Conservation (phyloP, 2,888 invertebrate species). For the Drosophila leonis region DNA sequence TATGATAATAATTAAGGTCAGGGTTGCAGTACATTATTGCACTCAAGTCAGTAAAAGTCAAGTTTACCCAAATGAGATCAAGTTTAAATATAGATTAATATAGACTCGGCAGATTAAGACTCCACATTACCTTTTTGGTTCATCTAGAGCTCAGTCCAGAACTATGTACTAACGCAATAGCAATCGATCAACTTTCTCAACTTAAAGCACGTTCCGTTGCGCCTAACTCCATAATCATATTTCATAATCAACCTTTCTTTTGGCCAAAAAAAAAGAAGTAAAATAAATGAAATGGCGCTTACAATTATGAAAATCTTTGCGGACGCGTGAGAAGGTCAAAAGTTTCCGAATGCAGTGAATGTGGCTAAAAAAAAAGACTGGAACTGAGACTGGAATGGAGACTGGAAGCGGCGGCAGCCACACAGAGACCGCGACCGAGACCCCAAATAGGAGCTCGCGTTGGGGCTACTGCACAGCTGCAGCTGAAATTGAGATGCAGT, state of each 20-base stretch:
- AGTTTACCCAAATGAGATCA: not conserved
- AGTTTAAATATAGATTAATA: not conserved
- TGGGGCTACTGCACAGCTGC: constrained; percentile 72
- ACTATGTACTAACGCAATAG: not conserved
- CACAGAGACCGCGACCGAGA: constrained; percentile 20
- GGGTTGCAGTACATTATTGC: not conserved
- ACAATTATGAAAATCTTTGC: constrained; percentile 55
- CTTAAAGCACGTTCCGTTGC: constrained; percentile 19
- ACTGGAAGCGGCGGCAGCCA: constrained; percentile 20
- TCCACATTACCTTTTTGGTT: not conserved
- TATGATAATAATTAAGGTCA: constrained; percentile 9
- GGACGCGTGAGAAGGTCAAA: constrained; percentile 76
- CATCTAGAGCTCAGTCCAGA: not conserved
- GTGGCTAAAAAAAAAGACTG: constrained; percentile 24
- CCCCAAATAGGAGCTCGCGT: constrained; percentile 34
- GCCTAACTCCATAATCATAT: constrained; percentile 37
- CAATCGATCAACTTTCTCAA: constrained; percentile 11
- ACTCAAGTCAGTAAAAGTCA: too few species aligned
- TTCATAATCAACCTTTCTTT: constrained; percentile 43
- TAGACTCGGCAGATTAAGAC: not conserved
- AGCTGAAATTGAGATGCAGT: constrained; percentile 67
- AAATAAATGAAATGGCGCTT: constrained; percentile 60
- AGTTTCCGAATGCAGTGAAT: constrained; percentile 46
- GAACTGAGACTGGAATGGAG: constrained; percentile 25
- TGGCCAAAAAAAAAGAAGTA: constrained; percentile 12